These are phyloP conservation scores for Bibio marci DNA, from an alignment of 2,888 invertebrate genomes.

Conservation along the genomic window DNA sequence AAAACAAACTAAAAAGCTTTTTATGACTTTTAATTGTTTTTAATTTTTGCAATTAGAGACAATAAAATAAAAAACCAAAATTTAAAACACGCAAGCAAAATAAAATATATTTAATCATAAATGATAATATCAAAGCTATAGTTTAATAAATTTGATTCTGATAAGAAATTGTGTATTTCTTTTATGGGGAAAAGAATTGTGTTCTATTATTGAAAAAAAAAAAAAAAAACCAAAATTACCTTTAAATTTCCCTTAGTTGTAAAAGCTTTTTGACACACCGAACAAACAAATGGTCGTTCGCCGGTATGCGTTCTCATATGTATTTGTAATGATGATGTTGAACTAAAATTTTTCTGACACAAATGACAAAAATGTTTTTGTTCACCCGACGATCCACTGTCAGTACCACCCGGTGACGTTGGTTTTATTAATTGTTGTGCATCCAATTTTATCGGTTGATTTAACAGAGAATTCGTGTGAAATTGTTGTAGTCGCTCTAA, in stretches of 20 bases:
- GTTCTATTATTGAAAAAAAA: constrained; percentile 4
- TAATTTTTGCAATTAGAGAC: too few species aligned
- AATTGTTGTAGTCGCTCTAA: constrained; percentile 7
- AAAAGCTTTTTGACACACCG: constrained; percentile 89
- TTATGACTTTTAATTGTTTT: too few species aligned
- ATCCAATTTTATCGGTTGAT: constrained; percentile 5
- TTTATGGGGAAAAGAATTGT: too few species aligned
- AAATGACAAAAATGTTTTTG: constrained; percentile 89
- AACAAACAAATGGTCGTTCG: constrained; percentile 89
- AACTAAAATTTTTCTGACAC: constrained; percentile 97
- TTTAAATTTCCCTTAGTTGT: constrained; percentile 96
- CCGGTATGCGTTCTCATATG: constrained; percentile 99
- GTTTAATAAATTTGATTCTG: too few species aligned
- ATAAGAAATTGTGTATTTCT: too few species aligned
- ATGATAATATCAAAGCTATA: too few species aligned
- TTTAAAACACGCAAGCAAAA: too few species aligned
- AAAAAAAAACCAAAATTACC: constrained; percentile 35
- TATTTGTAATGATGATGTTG: constrained; percentile 94
- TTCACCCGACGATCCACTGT: constrained; percentile 12
- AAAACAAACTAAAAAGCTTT: too few species aligned
- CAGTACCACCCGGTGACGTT: neutral
- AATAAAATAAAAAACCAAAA: too few species aligned
- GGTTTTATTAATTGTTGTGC: constrained; percentile 1
- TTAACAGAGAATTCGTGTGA: constrained; percentile 4
- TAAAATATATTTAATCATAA: too few species aligned